Base-by-base conservation (phyloP, 2,888 invertebrate species). In the Macrosiphum euphorbiae region DNA sequence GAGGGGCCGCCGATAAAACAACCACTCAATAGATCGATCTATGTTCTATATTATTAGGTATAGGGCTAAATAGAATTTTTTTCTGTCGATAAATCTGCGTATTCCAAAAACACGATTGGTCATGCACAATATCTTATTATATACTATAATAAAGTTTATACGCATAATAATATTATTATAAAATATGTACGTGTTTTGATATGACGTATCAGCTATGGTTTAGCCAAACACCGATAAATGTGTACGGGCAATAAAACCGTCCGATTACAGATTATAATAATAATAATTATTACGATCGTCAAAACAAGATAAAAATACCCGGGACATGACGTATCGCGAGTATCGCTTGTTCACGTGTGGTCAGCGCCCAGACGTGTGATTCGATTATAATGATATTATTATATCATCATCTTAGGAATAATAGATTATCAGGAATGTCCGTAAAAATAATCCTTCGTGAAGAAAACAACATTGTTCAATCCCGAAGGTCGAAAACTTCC, bases 241-340 rank as follows among this genome's bases (percentile, higher is more conserved):
- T 11, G n/a, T 61, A 61, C n/a, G 13, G 28, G 61, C 10, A 61
- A n/a, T n/a, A 61, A n/a, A n/a, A 61, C 61, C 61, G 61, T 61
- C 67, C 67, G 67, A 67, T 67, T n/a, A 67, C n/a, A 67, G 67
- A n/a, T 67, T 67, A 67, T n/a, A 28, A 67, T n/a, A 28, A 67
- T n/a, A n/a, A 67, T 67, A n/a, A 67, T 67, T 67, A 67, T 67
- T 67, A 67, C n/a, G n/a, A 67, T 67, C n/a, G n/a, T n/a, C 67
- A n/a, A n/a, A n/a, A 67, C 67, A 35, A 16, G 67, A 67, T 67
- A 5, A 67, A 67, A 67, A 67, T 67, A 67, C 16, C 5, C 5
- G 67, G 5, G n/a, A 67, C 13, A 67, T n/a, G 67, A 67, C 67
- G n/a, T 67, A 67, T 67, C 67, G n/a, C 67, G 3, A 58, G 61